phyloP scores from a whole-genome alignment of 2,113 vertebrate species.

The Myiopsitta monachus region DNA sequence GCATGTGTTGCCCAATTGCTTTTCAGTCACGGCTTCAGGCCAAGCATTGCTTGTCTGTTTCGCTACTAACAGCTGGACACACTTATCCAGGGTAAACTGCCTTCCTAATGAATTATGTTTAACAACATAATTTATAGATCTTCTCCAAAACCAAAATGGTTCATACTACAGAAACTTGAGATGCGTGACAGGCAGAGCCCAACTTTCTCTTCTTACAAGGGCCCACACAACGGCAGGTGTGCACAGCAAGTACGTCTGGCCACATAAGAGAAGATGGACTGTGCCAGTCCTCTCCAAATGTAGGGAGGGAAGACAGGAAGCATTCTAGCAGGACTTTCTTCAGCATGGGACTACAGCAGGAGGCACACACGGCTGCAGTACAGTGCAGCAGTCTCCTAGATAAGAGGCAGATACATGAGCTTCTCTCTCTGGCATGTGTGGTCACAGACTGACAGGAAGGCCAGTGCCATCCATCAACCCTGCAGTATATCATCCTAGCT shows the following conservation, averaged over 20 bases:
- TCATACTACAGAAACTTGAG: neutral
- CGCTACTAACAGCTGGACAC: conserved; percentile 17
- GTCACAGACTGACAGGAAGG: neutral
- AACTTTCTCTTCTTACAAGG: neutral
- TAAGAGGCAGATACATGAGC: neutral
- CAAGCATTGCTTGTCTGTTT: conserved; percentile 24
- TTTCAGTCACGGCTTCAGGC: conserved; percentile 19
- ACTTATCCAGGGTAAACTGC: neutral
- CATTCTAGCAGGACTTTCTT: neutral
- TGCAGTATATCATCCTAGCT: neutral
- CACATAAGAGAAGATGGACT: neutral
- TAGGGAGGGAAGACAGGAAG: neutral
- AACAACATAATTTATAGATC: conserved; percentile 27
- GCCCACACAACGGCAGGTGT: neutral
- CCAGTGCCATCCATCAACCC: neutral
- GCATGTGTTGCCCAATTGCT: neutral
- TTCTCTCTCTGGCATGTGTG: neutral
- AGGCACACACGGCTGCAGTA: neutral
- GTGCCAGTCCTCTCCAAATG: neutral
- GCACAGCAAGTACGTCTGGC: neutral
- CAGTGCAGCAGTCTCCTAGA: neutral
- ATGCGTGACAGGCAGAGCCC: neutral
- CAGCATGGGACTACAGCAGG: neutral
- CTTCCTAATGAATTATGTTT: conserved; percentile 4
- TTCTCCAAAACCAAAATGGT: neutral